Evolutionary conservation across 2,113 vertebrate genomes (phyloP).

Genomic region (Phoxinus phoxinus): DNA sequence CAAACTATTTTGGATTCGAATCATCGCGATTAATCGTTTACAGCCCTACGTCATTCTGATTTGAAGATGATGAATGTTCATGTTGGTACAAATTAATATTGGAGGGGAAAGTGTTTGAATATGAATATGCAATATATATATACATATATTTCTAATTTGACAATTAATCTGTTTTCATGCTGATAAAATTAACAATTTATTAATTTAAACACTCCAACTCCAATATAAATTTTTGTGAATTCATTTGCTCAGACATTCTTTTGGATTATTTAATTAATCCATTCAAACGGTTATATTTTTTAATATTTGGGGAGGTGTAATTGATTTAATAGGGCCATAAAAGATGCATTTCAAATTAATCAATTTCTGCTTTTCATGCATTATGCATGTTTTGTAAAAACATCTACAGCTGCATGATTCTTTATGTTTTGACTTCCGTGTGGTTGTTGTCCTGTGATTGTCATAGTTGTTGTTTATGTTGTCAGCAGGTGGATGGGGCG

Average conservation of each 20-base stretch:
- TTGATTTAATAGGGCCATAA: not conserved
- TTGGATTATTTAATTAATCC: not conserved
- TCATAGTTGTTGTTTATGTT: slow-evolving; percentile 44
- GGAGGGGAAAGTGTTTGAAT: not conserved
- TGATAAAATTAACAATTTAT: no score
- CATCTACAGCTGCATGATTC: not conserved
- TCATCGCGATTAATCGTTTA: no score
- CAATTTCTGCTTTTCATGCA: not conserved
- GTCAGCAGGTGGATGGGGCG: slow-evolving; percentile 73
- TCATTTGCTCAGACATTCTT: not conserved
- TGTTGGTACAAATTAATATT: not conserved
- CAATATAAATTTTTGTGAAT: not conserved
- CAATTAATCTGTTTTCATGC: no score
- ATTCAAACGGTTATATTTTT: not conserved
- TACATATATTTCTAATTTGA: no score
- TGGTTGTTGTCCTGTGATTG: not conserved
- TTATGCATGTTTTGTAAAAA: not conserved
- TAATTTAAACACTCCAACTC: no score
- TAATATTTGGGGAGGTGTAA: no score
- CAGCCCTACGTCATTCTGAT: not conserved
- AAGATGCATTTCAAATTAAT: not conserved
- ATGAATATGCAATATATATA: no score
- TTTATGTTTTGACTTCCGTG: not conserved
- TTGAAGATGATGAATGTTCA: not conserved
- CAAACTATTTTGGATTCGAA: no score